These are phyloP conservation scores for Drosophila truncata DNA, from an alignment of 1,140 invertebrate species.

Conservation along the genomic window DNA sequence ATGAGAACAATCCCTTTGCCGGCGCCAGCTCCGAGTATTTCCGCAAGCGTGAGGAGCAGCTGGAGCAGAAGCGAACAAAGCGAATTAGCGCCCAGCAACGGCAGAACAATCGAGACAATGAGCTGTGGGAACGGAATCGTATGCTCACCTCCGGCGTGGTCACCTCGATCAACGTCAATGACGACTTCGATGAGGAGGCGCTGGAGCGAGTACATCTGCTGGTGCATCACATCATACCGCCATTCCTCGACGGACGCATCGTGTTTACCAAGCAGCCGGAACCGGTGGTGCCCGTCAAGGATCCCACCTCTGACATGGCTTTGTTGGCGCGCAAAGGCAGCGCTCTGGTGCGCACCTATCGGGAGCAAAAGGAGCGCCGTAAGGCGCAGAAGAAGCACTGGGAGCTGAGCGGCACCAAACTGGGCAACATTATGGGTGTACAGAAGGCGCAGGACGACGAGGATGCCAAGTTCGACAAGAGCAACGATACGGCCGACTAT, in stretches of 20 bases:
- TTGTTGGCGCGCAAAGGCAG: constrained; percentile 98
- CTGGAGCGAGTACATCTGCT: constrained; percentile 96
- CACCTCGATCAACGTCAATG: constrained; percentile 94
- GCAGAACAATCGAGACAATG: constrained; percentile 98
- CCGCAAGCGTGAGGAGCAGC: constrained; percentile 94
- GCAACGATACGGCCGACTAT: constrained; percentile 90
- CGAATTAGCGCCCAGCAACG: constrained; percentile 96
- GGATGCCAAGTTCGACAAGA: constrained; percentile 88
- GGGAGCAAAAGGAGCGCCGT: constrained; percentile 98
- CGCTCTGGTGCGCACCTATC: constrained; percentile 93
- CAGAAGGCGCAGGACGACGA: constrained; percentile 92
- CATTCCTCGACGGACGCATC: constrained; percentile 99
- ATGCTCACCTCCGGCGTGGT: constrained; percentile 99
- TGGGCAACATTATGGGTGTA: constrained; percentile 99
- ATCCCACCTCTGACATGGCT: constrained; percentile 99
- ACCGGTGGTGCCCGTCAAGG: constrained; percentile 95
- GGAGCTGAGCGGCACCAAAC: constrained; percentile 98
- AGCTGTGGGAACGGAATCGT: constrained; percentile 99
- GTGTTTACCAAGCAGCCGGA: constrained; percentile 99
- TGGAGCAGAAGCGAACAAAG: constrained; percentile 95
- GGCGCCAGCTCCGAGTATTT: constrained; percentile 96
- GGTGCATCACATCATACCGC: constrained; percentile 99
- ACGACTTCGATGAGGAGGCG: constrained; percentile 98
- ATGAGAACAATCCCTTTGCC: constrained; percentile 96
- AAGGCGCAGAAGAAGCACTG: constrained; percentile 99